phyloP scores from a whole-genome alignment of 2,888 invertebrate genomes.

The Andrena flavipes region DNA sequence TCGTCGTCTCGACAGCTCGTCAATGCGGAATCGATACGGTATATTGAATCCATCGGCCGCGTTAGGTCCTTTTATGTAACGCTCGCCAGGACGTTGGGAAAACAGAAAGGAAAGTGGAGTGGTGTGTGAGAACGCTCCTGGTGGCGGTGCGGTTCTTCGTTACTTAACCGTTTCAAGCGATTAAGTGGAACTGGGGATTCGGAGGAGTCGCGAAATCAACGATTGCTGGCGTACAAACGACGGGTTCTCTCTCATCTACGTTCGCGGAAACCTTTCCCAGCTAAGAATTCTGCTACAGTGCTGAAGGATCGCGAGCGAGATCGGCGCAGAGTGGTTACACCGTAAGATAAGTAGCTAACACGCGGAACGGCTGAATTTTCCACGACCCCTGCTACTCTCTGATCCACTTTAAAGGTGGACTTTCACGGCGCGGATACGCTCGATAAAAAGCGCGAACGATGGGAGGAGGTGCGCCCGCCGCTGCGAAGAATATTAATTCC shows the following conservation, averaged over 20 bases:
- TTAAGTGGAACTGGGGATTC: slow-evolving; percentile 6
- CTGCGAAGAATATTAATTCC: slow-evolving; percentile 54
- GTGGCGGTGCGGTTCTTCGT: slow-evolving; percentile 36
- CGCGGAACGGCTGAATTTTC: slow-evolving; percentile 44
- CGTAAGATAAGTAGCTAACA: slow-evolving; percentile 4
- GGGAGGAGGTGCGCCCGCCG: slow-evolving; percentile 42
- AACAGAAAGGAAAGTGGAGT: slow-evolving; percentile 52
- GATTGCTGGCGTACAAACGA: no score
- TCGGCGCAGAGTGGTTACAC: slow-evolving; percentile 17
- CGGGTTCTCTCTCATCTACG: no score
- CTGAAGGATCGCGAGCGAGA: slow-evolving; percentile 29
- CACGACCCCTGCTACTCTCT: slow-evolving; percentile 48
- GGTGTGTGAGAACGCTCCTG: slow-evolving; percentile 34
- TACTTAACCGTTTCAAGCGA: slow-evolving; percentile 44
- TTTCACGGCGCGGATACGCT: slow-evolving; percentile 60
- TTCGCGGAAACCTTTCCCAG: background rate
- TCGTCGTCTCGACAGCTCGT: slow-evolving; percentile 9
- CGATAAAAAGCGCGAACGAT: slow-evolving; percentile 52
- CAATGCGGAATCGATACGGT: slow-evolving; percentile 30
- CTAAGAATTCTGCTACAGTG: background rate
- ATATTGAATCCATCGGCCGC: slow-evolving; percentile 20
- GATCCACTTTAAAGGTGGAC: slow-evolving; percentile 61
- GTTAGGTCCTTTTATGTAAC: slow-evolving; percentile 57
- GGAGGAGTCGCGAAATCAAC: background rate
- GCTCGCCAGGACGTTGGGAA: slow-evolving; percentile 48